A percentile compares a stretch with the other conserved stretches of the same genome.
Conservation (phyloP, 2,888 invertebrate genomes). For the Pandemis corylana region DNA sequence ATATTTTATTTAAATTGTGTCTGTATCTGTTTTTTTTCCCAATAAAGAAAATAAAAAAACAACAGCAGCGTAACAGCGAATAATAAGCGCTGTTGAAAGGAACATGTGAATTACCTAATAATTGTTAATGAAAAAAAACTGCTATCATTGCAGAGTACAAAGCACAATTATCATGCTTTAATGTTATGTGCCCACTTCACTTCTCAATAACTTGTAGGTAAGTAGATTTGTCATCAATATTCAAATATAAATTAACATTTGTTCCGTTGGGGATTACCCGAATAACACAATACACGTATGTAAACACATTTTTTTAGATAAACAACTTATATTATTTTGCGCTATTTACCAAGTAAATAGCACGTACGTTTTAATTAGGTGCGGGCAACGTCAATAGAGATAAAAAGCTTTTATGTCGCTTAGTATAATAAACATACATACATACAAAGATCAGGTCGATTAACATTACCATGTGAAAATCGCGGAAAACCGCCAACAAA, state of each 20-base stretch:
- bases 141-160: neutral
- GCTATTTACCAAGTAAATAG: slow-evolving; percentile 26
- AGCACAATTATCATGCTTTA: neutral
- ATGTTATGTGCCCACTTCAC: neutral
- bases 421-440: slow-evolving; percentile 3
- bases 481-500: slow-evolving; percentile 5
- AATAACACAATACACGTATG: no score
- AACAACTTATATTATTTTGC: slow-evolving; percentile 1
- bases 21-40: no score
- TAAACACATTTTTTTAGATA: neutral
- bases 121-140: neutral
- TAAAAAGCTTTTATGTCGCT: slow-evolving; percentile 27
- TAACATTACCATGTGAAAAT: slow-evolving; percentile 21
- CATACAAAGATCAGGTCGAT: neutral
- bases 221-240: neutral
- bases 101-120: neutral
- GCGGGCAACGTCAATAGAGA: neutral
- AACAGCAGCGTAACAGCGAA: no score
- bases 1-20: no score
- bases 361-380: slow-evolving; percentile 26
- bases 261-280: neutral
- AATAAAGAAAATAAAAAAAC: no score
- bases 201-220: neutral
- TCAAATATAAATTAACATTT: slow-evolving; percentile 6
- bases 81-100: neutral